Conservation (phyloP, 2,113 vertebrate species). For the Siphamia tubifer region DNA sequence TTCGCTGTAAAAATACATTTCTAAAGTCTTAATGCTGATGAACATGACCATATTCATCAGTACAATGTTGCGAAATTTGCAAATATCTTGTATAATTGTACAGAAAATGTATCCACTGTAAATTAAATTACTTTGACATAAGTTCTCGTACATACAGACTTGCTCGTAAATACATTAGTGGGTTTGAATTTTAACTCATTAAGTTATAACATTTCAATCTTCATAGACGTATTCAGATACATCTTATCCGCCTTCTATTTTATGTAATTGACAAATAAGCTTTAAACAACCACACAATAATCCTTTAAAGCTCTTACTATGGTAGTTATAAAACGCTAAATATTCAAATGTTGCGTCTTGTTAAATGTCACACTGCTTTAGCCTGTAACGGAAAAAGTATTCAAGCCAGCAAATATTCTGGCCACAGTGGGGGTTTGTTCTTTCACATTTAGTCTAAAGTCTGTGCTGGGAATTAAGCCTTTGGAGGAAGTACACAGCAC, state of each 20-base stretch:
- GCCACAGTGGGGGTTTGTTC: neutral
- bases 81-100: too few relatives aligned
- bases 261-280: neutral
- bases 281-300: too few relatives aligned
- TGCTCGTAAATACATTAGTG: too few relatives aligned
- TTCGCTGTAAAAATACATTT: neutral
- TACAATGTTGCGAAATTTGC: too few relatives aligned
- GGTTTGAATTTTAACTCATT: too few relatives aligned
- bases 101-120: too few relatives aligned
- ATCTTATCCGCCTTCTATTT: too few relatives aligned
- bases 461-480: rapidly evolving
- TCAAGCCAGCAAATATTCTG: constrained; percentile 55
- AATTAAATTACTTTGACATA: too few relatives aligned
- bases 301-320: too few relatives aligned
- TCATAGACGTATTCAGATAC: too few relatives aligned
- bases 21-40: neutral
- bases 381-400: neutral
- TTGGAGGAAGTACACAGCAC: rapidly evolving
- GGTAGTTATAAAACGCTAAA: neutral
- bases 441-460: neutral
- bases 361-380: neutral
- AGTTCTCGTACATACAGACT: too few relatives aligned
- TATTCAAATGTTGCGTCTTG: neutral
- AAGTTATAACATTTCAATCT: too few relatives aligned
- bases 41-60: neutral